Conservation (phyloP, 2,113 vertebrate species). For the Oophaga pumilio region DNA sequence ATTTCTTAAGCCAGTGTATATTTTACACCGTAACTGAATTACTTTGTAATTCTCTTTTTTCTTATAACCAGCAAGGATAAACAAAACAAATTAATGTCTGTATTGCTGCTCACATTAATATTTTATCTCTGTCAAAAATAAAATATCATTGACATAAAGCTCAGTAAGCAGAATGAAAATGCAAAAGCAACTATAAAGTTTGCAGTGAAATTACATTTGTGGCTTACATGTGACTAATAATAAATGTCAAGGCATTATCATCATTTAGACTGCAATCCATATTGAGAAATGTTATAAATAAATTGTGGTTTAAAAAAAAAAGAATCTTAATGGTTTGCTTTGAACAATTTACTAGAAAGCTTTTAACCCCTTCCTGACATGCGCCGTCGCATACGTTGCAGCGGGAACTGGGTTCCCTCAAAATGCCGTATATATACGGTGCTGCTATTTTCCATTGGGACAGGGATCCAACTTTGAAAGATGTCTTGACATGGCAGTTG, state of each 20-base stretch:
- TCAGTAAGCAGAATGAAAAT: constrained; percentile 20
- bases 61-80: constrained; percentile 10
- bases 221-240: constrained; percentile 12
- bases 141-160: background rate
- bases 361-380: no score
- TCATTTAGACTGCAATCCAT: background rate
- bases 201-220: constrained; percentile 22
- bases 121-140: constrained; percentile 5
- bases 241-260: constrained; percentile 25
- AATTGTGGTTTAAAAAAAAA: background rate
- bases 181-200: background rate
- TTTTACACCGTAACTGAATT: background rate
- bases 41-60: background rate
- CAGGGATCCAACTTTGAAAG: no score
- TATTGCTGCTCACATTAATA: constrained; percentile 15
- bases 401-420: no score
- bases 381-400: no score
- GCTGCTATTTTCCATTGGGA: no score
- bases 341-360: no score
- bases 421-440: no score
- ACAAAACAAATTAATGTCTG: constrained; percentile 1
- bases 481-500: no score
- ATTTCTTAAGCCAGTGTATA: background rate
- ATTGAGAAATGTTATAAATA: background rate
- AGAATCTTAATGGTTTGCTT: no score